Conservation (phyloP, 1,140 invertebrate genomes). For the Leptinotarsa defecta region DNA sequence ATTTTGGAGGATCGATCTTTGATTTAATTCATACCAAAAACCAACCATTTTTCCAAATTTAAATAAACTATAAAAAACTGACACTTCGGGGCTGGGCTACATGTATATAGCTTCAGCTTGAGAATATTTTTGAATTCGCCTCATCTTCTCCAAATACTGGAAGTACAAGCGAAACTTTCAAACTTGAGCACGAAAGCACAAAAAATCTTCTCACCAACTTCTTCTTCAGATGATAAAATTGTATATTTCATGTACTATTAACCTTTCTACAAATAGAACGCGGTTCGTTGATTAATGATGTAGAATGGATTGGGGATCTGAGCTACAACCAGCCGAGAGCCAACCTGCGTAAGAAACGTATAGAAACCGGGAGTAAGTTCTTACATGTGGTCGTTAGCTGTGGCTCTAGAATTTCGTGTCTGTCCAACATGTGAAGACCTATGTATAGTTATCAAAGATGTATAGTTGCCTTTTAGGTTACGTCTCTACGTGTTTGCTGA, state of each 20-base stretch:
- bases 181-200: slow-evolving; percentile 3
- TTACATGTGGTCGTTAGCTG: slow-evolving; percentile 36
- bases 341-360: slow-evolving; percentile 57
- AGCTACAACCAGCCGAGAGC: slow-evolving; percentile 34
- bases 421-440: slow-evolving; percentile 19
- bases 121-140: not conserved
- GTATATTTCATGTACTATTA: slow-evolving; percentile 1
- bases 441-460: slow-evolving; percentile 22
- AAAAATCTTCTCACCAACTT: slow-evolving; percentile 4
- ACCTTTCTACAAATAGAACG: slow-evolving; percentile 22
- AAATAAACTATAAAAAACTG: no score
- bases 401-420: slow-evolving; percentile 25
- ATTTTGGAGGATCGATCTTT: no score
- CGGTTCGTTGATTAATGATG: slow-evolving; percentile 27
- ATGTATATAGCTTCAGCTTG: slow-evolving; percentile 2
- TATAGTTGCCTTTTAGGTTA: slow-evolving; percentile 28
- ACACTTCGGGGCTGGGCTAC: no score
- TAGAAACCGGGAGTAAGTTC: slow-evolving; percentile 58
- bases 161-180: not conserved
- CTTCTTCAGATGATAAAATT: not conserved
- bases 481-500: slow-evolving; percentile 25
- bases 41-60: no score
- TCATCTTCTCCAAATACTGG: not conserved
- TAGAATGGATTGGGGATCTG: slow-evolving; percentile 33
- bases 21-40: no score